These are phyloP conservation scores for Caenorhabditis remanei DNA, from an alignment of 1,140 invertebrate genomes.

Conservation along the genomic window DNA sequence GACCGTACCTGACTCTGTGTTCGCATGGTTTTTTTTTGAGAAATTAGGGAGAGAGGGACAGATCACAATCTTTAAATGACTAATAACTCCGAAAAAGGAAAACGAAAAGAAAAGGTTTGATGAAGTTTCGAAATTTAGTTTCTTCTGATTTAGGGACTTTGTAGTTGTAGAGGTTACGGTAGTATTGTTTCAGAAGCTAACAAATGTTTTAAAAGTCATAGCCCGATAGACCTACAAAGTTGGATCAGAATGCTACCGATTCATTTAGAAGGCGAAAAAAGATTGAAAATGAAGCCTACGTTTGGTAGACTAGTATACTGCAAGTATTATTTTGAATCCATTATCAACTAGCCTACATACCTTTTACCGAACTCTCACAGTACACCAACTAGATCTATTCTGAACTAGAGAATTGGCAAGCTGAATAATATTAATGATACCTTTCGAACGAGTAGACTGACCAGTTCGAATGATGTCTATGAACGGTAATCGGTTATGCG, in stretches of 20 bases:
- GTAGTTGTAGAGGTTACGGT: no score
- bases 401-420: not conserved
- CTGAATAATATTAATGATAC: not conserved
- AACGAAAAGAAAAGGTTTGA: not conserved
- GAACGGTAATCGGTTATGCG: constrained; percentile 30
- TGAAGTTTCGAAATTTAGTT: not conserved
- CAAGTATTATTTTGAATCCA: no score
- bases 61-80: constrained; percentile 35
- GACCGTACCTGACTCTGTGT: constrained; percentile 28
- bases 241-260: no score
- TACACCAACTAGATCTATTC: not conserved
- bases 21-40: constrained; percentile 13
- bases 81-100: constrained; percentile 16
- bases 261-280: no score
- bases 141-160: not conserved
- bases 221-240: no score
- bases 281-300: no score
- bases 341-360: no score
- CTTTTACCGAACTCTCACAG: no score
- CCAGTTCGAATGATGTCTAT: not conserved
- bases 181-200: no score
- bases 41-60: not conserved
- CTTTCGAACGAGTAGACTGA: not conserved
- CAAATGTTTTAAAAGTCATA: no score
- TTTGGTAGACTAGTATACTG: no score